phyloP scores from a whole-genome alignment of 2,888 invertebrate species.

The Lobophora halterata region DNA sequence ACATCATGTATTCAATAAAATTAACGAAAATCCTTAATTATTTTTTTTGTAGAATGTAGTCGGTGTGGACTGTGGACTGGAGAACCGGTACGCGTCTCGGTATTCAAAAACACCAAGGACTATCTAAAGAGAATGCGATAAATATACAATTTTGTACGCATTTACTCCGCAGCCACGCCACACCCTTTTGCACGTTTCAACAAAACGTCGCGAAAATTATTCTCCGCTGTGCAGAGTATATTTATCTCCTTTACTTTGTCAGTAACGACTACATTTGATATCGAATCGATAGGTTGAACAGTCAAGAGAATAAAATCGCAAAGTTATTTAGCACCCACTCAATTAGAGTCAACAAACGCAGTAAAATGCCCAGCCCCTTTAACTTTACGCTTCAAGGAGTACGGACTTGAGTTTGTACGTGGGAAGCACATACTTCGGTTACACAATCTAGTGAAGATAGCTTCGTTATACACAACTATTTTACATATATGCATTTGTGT shows the following conservation, averaged over 20 bases:
- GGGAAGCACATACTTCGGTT: conserved; percentile 77
- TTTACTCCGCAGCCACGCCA: conserved; percentile 52
- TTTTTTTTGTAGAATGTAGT: conserved; percentile 41
- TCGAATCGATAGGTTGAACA: conserved; percentile 28
- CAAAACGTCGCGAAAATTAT: conserved; percentile 24
- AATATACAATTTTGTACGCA: conserved; percentile 72
- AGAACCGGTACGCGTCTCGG: conserved; percentile 49
- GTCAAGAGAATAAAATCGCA: conserved; percentile 37
- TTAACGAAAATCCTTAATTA: conserved; percentile 58
- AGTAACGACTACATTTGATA: conserved; percentile 21
- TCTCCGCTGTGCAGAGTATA: conserved; percentile 10
- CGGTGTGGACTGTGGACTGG: conserved; percentile 32
- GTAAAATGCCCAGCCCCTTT: conserved; percentile 72
- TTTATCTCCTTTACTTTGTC: conserved; percentile 15
- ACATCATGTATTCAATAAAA: conserved; percentile 40
- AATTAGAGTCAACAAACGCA: conserved; percentile 59
- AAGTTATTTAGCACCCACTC: conserved; percentile 52
- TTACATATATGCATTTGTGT: conserved; percentile 36
- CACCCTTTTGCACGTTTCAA: conserved; percentile 48
- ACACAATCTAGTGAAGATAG: conserved; percentile 71
- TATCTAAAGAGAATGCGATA: conserved; percentile 74
- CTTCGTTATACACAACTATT: conserved; percentile 49
- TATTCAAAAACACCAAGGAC: conserved; percentile 73
- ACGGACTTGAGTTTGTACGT: conserved; percentile 63
- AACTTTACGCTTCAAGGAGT: conserved; percentile 67